phyloP scores from a whole-genome alignment of 2,888 invertebrate species.

The Caenorhabditis virilis region DNA sequence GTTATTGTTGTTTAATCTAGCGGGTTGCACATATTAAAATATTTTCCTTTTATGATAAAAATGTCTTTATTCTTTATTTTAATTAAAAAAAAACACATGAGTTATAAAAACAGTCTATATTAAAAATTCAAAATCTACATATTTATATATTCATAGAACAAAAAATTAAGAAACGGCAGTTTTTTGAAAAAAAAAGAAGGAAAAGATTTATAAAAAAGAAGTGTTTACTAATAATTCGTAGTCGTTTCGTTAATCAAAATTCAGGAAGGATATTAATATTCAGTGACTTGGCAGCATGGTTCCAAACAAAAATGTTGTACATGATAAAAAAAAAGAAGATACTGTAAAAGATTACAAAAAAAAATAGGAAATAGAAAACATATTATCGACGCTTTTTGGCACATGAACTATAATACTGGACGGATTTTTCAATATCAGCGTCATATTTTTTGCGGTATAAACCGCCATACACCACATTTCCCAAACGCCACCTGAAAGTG shows the following conservation, averaged over 20 bases:
- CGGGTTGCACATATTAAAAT: constrained; percentile 5
- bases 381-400: constrained; percentile 29
- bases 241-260: too few relatives aligned
- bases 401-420: constrained; percentile 41
- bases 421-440: constrained; percentile 37
- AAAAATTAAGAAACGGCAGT: neutral
- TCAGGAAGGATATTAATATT: constrained; percentile 34
- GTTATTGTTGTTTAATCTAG: too few relatives aligned
- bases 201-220: too few relatives aligned
- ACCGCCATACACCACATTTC: constrained; percentile 52
- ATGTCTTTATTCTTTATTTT: neutral
- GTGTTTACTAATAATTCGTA: too few relatives aligned
- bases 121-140: too few relatives aligned
- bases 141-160: neutral
- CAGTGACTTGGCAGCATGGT: constrained; percentile 37
- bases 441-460: constrained; percentile 47
- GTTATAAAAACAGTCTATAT: too few relatives aligned
- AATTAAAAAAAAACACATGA: neutral
- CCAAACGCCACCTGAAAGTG: constrained; percentile 50
- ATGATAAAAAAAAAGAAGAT: too few relatives aligned
- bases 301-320: constrained; percentile 13
- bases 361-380: constrained; percentile 3
- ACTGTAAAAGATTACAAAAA: too few relatives aligned
- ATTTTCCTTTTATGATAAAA: neutral
- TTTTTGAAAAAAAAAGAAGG: constrained; percentile 1